Evolutionary conservation across 2,888 invertebrate species (phyloP).

Genomic region (Ormyrus rosae): DNA sequence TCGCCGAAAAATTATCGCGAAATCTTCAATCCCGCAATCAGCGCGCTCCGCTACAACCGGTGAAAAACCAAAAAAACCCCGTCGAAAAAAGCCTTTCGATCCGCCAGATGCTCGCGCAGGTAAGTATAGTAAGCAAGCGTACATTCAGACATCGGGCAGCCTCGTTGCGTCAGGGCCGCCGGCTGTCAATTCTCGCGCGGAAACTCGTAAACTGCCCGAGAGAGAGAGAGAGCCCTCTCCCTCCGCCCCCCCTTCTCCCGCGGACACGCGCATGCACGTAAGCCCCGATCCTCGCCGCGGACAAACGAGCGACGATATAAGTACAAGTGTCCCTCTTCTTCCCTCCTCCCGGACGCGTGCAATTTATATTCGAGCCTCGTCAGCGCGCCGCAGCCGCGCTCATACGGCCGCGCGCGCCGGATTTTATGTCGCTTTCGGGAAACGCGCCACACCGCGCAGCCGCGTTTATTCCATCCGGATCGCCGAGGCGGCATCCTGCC

Average conservation of each 20-base stretch:
- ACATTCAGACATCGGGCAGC: background rate
- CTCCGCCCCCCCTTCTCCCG: background rate
- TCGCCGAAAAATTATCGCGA: no score
- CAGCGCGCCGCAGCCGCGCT: slow-evolving; percentile 54
- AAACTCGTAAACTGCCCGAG: slow-evolving; percentile 31
- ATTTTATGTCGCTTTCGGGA: slow-evolving; percentile 71
- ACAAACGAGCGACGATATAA: slow-evolving; percentile 41
- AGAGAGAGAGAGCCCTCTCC: no score
- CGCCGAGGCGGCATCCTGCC: slow-evolving; percentile 24
- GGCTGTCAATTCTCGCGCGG: slow-evolving; percentile 35
- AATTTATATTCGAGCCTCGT: slow-evolving; percentile 67
- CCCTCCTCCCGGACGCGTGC: slow-evolving; percentile 60
- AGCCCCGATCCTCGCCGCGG: background rate
- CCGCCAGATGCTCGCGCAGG: no score
- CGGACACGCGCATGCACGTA: slow-evolving; percentile 42
- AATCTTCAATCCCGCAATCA: no score
- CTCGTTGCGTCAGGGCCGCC: background rate
- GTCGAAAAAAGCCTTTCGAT: no score
- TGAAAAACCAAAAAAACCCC: no score
- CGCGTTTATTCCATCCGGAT: slow-evolving; percentile 44
- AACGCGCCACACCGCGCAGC: slow-evolving; percentile 53
- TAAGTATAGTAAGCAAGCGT: background rate
- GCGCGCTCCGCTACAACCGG: no score
- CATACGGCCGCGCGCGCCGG: slow-evolving; percentile 49
- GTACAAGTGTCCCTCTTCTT: slow-evolving; percentile 6